These are phyloP conservation scores for Ceryle rudis DNA, from an alignment of 2,797 vertebrate genomes.

Conservation along the genomic window DNA sequence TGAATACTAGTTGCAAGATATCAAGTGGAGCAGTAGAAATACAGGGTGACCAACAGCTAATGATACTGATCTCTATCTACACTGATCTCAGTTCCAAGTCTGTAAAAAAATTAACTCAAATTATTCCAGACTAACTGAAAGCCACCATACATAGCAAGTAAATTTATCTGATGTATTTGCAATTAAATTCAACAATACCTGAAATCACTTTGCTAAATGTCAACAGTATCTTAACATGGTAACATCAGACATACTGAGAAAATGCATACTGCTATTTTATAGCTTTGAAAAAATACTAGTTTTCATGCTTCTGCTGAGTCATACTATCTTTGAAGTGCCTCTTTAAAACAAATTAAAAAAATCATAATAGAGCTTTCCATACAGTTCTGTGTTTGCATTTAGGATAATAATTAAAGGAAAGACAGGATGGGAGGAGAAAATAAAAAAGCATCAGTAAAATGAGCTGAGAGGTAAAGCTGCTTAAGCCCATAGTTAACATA, in stretches of 20 bases:
- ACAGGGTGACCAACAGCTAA: background rate
- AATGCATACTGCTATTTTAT: background rate
- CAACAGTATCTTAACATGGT: background rate
- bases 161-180: background rate
- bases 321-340: background rate
- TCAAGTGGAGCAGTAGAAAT: background rate
- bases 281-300: background rate
- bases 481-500: background rate
- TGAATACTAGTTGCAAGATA: background rate
- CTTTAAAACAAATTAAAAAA: background rate
- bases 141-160: rapidly evolving
- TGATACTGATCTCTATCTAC: background rate
- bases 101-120: background rate
- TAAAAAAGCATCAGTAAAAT: background rate
- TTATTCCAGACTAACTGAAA: background rate
- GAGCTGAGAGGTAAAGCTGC: background rate
- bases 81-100: background rate
- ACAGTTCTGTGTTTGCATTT: background rate
- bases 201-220: background rate
- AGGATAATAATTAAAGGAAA: background rate
- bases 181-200: background rate
- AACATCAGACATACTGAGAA: background rate
- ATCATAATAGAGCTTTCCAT: background rate
- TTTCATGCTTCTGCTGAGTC: background rate
- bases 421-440: background rate